Evolutionary conservation across 23 tunicate species (phyloP), one percentile per base, ranked within the genome.

Genomic region (Oikopleura vanhoeffeni): DNA sequence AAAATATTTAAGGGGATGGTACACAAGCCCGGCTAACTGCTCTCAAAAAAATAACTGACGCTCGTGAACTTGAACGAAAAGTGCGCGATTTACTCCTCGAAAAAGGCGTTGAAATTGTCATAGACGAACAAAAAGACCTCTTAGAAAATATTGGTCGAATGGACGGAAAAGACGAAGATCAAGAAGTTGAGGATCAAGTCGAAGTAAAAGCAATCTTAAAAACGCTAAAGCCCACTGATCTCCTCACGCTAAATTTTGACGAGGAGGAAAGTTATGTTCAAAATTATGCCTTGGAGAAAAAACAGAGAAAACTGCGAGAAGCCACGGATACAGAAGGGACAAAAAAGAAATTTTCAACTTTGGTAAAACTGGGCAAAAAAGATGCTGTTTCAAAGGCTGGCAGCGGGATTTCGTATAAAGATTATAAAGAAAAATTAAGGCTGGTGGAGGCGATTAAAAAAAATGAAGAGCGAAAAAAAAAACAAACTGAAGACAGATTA

Each of bases 101-200:
- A 24, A 71, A 71, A 71, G 79, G 32, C 2, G 32, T 71, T 38
- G 32, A 28, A 13, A 24, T 71, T 28, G 27, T 71, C 38, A 71
- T 2, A 38, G 32, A 30, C 34, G 34, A 71, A 71, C 79, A 71
- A 71, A 38, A 71, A 18, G 36, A 18, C 38, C 32, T 2, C 3
- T 38, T 33, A 30, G 64, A 49, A 8, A 8, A 13, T 13, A 24
- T 8, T 8, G 64, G 18, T 24, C 13, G 64, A 49, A 18, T 71
- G 27, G 79, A 30, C 27, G 35, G 32, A 30, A 38, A 28, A 4
- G 79, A 71, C 35, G 79, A 71, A 32, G 35, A 28, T 3, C 38
- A 71, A 71, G 79, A 71, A 30, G 79, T 18, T 32, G 34, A 71
- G 4, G 79, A 71, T 71, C 79, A 71, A 71, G 38, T 71, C 34